Base-by-base conservation (phyloP, 2,113 vertebrate species). In the Myotis lucifugus region DNA sequence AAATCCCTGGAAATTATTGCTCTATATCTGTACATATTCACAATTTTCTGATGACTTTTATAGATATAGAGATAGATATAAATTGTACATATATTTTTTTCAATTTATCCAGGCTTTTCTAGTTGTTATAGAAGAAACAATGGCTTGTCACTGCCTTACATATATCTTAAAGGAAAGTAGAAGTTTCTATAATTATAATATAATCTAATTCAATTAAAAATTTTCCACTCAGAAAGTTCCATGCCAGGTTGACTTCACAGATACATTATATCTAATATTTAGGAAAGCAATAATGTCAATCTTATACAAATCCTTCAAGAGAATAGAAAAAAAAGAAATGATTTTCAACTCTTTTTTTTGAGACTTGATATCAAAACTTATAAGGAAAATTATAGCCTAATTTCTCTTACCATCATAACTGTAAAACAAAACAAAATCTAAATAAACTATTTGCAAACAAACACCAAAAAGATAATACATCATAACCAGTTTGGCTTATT, bases 221-320 rank as follows among this genome's bases (percentile, higher is more conserved):
- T 69, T 76, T 76, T 21, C 15, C 9, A 81, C 59, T 72, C 3
- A 89, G 25, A 78, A 86, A 95, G 67, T 17, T 70, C 2, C 23
- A 56, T 61, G 5, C 11, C 25, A 76, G 56, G 2, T 46, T 91
- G 27, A n/a, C 27, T 56, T 85, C 59, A 48, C 50, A 85, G 48
- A 73, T 87, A 79, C 91, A 52, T 88, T 76, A 88, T 42, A 69
- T 4, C 6, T 72, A 54, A 88, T 81, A 61, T 81, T 78, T 94
- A 89, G 66, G 32, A 52, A 82, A 93, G 11, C 52, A 77, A 46
- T 72, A 89, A 77, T 42, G 52, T 6, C 15, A 85, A 32, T 69
- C 15, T 77, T 85, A 82, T 2, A 73, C 3, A 50, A 69, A 69
- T 1, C 54, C 27, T 64, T 77, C 25, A 37, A 77, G 46, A 86